A percentile compares a stretch with the other conserved stretches of the same genome.
Conservation (phyloP, 2,888 invertebrate species). For the Sarcophaga caerulescens region DNA sequence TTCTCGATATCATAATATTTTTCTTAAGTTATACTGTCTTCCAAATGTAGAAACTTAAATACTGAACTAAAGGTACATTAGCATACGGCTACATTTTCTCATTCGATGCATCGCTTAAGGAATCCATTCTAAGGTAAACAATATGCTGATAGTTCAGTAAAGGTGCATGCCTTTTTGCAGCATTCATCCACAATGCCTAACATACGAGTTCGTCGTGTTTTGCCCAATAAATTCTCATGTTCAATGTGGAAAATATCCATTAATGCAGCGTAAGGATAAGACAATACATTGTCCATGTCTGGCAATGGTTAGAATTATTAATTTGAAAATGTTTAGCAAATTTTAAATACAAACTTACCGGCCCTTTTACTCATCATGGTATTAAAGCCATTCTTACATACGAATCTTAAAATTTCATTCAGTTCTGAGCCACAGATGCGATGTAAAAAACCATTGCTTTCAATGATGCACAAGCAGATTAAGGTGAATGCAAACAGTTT, state of each 20-base stretch:
- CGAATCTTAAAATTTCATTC: conserved; percentile 18
- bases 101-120: not conserved
- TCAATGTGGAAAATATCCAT: conserved; percentile 38
- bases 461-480: not conserved
- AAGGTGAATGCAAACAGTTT: conserved; percentile 27
- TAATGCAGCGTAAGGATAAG: not conserved
- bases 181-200: conserved; percentile 52
- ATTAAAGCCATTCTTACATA: conserved; percentile 56
- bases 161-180: conserved; percentile 48
- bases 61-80: too few species aligned
- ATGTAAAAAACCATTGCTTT: conserved; percentile 16
- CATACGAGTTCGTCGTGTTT: conserved; percentile 41
- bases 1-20: too few species aligned
- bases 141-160: conserved; percentile 35
- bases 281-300: not conserved
- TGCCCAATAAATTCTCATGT: conserved; percentile 36
- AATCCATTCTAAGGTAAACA: not conserved
- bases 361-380: conserved; percentile 30
- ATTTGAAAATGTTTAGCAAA: not conserved
- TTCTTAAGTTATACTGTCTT: too few species aligned
- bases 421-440: conserved; percentile 31
- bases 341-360: conserved; percentile 5
- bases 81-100: too few species aligned
- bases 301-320: not conserved
- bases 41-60: too few species aligned